phyloP scores from a whole-genome alignment of 1,140 invertebrate genomes.

The Harpegnathos saltator region DNA sequence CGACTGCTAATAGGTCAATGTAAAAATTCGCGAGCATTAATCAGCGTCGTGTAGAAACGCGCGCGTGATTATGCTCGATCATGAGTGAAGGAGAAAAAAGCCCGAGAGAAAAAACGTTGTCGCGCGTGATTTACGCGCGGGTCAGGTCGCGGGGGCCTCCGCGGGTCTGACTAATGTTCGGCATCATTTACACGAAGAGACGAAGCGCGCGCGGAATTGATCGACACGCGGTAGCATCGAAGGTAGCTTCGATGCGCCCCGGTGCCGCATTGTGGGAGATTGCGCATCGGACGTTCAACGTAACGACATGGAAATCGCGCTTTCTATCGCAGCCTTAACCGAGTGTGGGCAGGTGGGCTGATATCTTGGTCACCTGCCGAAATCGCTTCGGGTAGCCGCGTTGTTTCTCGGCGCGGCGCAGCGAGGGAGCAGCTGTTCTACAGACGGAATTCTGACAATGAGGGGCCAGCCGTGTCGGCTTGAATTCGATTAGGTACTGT shows the following conservation, averaged over 20 bases:
- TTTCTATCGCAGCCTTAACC: constrained; percentile 64
- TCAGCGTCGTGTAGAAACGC: background rate
- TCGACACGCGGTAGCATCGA: no score
- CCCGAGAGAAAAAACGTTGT: constrained; percentile 11
- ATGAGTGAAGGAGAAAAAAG: background rate
- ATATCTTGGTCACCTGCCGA: constrained; percentile 80
- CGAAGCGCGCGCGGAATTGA: background rate
- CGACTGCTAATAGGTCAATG: no score
- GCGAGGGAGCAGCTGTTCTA: constrained; percentile 72
- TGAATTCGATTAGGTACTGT: no score
- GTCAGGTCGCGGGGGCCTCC: no score
- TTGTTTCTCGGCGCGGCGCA: constrained; percentile 51
- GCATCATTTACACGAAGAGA: background rate
- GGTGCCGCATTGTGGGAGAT: background rate
- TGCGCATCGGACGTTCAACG: constrained; percentile 29
- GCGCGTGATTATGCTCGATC: no score
- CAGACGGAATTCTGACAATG: constrained; percentile 47
- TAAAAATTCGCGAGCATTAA: background rate
- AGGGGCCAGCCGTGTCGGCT: no score
- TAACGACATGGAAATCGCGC: constrained; percentile 52
- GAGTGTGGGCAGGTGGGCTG: constrained; percentile 77
- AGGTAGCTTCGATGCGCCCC: background rate
- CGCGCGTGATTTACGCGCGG: background rate
- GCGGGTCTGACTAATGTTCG: background rate
- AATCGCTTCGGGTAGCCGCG: constrained; percentile 67